Base-by-base conservation (phyloP, 2,113 vertebrate genomes). In the Pachypanchax playfairii region DNA sequence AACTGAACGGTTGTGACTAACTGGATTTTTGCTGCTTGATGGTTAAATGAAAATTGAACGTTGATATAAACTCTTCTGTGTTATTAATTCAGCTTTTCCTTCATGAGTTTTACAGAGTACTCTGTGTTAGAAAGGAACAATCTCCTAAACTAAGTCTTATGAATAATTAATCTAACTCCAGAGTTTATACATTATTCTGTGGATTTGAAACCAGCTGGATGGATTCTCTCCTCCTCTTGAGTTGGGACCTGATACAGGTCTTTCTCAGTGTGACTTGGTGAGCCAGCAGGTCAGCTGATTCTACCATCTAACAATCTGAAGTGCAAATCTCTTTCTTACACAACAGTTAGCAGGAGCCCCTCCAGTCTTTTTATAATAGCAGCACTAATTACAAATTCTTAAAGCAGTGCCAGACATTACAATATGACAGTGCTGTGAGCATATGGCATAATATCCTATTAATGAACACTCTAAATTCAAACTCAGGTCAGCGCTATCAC, bases 391-490 rank as follows among this genome's bases (percentile, higher is more conserved):
- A 97, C 94, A 95, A 94, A 95, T 94, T 95, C 93, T 94, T 94
- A 94, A 98, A 95, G 93, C 94, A 94, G 95, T 88, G 93, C 92
- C 94, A 94, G 80, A 94, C 94, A 95, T 95, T 94, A 94, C 92
- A 95, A 93, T 94, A 93, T 95, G 94, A 94, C 93, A 93, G 94
- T 95, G 95, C 92, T 92, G 90, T 75, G 93, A 97, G 95, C 96
- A 98, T 98, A 96, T 98, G 96, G 96, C 93, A 95, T 98, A 97
- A 98, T 98, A 98, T 97, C 95, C 94, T 99, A 99, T 99, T 99
- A 98, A 99, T 98, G 97, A 99, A 98, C 96, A 98, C 95, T 99
- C 97, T 99, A 99, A 98, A 99, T 99, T 98, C 97, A 98, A 98
- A 96, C 95, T 94, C 94, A 93, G 97, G 96, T 98, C 96, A 97